Percentiles rank a stretch among this genome's conserved stretches.
These are phyloP conservation scores for Apteryx owenii DNA, from an alignment of 2,113 vertebrate species.

Conservation along the genomic window DNA sequence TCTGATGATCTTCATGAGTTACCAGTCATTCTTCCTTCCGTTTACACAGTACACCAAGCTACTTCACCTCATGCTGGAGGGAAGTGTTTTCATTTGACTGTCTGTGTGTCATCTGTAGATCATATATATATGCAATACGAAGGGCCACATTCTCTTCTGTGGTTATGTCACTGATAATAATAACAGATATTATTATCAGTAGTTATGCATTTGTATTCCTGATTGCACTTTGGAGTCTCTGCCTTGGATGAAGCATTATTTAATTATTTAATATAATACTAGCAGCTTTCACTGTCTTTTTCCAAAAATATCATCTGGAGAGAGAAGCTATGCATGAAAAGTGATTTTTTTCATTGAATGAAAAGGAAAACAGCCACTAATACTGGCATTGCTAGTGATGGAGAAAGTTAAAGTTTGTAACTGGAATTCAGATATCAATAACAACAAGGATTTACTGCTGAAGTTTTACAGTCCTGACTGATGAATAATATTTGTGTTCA, in stretches of 20 bases:
- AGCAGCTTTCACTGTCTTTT: not conserved
- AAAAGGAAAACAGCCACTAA: not conserved
- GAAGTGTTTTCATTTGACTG: not conserved
- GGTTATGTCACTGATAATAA: not conserved
- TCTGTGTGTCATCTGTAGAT: not conserved
- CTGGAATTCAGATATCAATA: not conserved
- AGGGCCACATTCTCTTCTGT: not conserved
- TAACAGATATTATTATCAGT: not conserved
- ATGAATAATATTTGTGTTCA: not conserved
- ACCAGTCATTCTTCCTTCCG: not conserved
- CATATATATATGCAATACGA: rapidly evolving
- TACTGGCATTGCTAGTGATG: not conserved
- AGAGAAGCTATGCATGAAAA: not conserved
- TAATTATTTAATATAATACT: not conserved
- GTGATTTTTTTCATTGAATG: not conserved
- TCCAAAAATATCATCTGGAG: not conserved
- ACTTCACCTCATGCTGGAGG: not conserved
- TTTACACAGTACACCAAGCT: not conserved
- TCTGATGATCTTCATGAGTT: not conserved
- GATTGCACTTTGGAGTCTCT: not conserved
- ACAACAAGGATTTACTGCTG: not conserved
- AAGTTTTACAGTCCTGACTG: not conserved
- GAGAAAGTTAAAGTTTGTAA: not conserved
- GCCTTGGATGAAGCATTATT: not conserved
- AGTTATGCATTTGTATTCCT: not conserved